Conservation (phyloP, 2,888 invertebrate species). For the Ctena decussata region DNA sequence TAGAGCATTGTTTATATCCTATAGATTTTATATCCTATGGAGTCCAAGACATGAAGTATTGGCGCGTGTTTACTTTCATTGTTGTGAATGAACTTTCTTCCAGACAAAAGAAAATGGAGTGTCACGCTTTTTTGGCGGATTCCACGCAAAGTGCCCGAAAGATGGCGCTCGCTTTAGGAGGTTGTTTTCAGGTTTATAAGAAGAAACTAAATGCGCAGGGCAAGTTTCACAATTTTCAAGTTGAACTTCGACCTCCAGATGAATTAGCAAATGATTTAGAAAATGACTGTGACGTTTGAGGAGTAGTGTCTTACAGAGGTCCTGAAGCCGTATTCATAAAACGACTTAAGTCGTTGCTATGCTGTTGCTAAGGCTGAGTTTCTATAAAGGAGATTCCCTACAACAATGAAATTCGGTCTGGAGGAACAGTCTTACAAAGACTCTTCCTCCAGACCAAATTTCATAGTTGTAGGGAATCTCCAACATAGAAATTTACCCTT, state of each 20-base stretch:
- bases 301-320: no score
- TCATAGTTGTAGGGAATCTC: no score
- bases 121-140: constrained; percentile 85
- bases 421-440: no score
- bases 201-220: constrained; percentile 76
- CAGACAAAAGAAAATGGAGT: constrained; percentile 80
- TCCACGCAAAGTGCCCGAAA: constrained; percentile 78
- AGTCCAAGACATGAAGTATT: constrained; percentile 85
- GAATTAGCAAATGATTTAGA: constrained; percentile 75
- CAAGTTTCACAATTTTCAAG: constrained; percentile 78
- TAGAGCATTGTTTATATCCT: constrained; percentile 78
- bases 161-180: constrained; percentile 81
- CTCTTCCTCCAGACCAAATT: no score
- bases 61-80: constrained; percentile 85
- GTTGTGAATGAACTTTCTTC: constrained; percentile 84
- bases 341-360: no score
- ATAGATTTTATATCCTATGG: constrained; percentile 86
- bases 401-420: no score
- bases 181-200: constrained; percentile 78
- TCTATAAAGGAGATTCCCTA: no score
- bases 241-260: constrained; percentile 81
- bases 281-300: constrained; percentile 72
- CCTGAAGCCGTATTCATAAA: no score
- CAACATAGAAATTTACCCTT: no score
- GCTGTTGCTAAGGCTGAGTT: no score